Conservation (phyloP, 2,797 vertebrate species). For the Gadopsis marmoratus region DNA sequence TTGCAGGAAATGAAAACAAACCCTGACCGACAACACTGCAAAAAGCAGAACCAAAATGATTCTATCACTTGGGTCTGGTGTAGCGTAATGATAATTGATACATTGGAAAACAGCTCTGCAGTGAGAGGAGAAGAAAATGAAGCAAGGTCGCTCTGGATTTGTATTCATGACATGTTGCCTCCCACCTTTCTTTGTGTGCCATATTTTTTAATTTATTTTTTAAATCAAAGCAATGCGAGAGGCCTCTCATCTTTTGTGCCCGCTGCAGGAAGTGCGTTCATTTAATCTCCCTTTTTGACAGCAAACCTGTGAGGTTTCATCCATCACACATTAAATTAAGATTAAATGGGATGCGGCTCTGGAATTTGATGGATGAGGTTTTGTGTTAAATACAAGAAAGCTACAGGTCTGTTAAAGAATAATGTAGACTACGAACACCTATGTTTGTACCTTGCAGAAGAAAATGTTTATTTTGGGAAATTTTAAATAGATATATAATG, state of each 20-base stretch:
- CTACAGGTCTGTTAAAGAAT: conserved; percentile 19
- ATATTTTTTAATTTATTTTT: conserved; percentile 24
- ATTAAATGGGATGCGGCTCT: conserved; percentile 29
- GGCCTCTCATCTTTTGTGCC: conserved; percentile 52
- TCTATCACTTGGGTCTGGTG: not conserved
- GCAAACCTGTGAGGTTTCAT: conserved; percentile 48
- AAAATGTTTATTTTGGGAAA: not conserved
- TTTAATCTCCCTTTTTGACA: conserved; percentile 58
- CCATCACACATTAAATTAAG: conserved; percentile 52
- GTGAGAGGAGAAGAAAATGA: conserved; percentile 12
- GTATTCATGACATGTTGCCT: conserved; percentile 46
- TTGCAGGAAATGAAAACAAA: conserved; percentile 14
- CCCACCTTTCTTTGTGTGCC: conserved; percentile 26
- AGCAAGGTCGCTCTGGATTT: conserved; percentile 30
- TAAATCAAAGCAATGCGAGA: conserved; percentile 41
- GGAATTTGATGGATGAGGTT: conserved; percentile 32
- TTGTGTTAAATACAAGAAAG: conserved; percentile 10
- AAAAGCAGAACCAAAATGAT: not conserved
- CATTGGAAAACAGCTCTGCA: conserved; percentile 8
- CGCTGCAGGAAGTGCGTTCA: conserved; percentile 37
- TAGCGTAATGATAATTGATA: conserved; percentile 26
- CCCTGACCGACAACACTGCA: not conserved
- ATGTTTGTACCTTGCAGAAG: not conserved
- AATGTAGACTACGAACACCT: not conserved
- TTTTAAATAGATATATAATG: not conserved